These are phyloP conservation scores for Bryconaethiops microstoma DNA, from an alignment of 2,797 vertebrate genomes.

Conservation along the genomic window DNA sequence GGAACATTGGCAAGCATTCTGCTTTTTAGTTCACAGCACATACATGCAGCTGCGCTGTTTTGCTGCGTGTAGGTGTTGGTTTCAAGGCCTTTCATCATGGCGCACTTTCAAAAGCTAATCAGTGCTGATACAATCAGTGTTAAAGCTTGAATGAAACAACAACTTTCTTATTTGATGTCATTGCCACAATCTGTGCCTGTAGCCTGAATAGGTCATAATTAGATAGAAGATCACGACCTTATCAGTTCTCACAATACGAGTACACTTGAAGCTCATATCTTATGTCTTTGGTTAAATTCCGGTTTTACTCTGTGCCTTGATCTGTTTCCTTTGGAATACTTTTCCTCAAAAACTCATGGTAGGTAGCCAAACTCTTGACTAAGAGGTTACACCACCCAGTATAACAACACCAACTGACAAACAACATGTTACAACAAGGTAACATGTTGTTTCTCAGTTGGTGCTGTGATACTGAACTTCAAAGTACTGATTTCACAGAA, in stretches of 20 bases:
- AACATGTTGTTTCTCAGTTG: not conserved
- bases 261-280: not conserved
- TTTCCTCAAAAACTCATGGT: not conserved
- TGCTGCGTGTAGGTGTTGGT: constrained; percentile 44
- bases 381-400: not conserved
- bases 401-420: too few species aligned
- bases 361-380: constrained; percentile 25
- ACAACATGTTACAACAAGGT: too few species aligned
- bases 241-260: constrained; percentile 12
- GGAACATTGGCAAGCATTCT: constrained; percentile 54
- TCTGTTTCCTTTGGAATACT: constrained; percentile 9
- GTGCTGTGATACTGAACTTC: not conserved
- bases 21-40: constrained; percentile 34
- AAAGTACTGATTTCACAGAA: not conserved
- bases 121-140: constrained; percentile 19
- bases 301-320: constrained; percentile 3
- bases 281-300: constrained; percentile 16
- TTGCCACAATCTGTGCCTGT: not conserved
- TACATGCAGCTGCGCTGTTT: constrained; percentile 43
- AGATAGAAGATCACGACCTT: not conserved
- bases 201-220: not conserved
- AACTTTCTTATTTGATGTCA: not conserved
- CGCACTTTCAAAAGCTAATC: not conserved
- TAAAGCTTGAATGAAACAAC: constrained; percentile 2
- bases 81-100: constrained; percentile 13